These are phyloP conservation scores for Sinocyclocheilus anshuiensis DNA, from an alignment of 2,113 vertebrate species.

Conservation along the genomic window DNA sequence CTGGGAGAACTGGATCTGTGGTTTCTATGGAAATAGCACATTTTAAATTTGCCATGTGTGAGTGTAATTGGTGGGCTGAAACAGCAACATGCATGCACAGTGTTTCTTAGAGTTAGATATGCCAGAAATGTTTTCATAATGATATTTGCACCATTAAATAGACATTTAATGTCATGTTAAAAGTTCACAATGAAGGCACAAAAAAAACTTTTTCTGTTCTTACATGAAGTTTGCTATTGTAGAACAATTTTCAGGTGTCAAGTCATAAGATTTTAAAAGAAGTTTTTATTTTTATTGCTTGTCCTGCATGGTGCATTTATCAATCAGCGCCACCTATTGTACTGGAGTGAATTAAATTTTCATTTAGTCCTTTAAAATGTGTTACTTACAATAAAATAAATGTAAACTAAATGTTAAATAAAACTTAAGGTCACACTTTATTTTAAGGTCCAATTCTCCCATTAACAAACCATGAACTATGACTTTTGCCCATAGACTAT, in stretches of 20 bases:
- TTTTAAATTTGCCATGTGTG: constrained; percentile 54
- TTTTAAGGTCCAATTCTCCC: too few relatives aligned
- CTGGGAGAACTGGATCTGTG: constrained; percentile 64
- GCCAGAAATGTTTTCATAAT: background rate
- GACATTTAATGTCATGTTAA: background rate
- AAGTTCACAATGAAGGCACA: background rate
- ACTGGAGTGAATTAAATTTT: too few relatives aligned
- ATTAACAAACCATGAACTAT: too few relatives aligned
- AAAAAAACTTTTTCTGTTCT: background rate
- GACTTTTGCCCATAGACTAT: too few relatives aligned
- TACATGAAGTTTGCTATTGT: background rate
- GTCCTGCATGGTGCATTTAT: background rate
- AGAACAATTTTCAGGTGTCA: background rate
- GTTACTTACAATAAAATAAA: too few relatives aligned
- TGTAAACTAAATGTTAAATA: too few relatives aligned
- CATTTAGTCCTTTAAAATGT: too few relatives aligned
- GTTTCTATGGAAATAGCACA: constrained; percentile 67
- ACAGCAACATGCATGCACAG: background rate
- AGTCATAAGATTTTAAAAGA: background rate
- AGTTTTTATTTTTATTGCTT: background rate
- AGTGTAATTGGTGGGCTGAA: background rate
- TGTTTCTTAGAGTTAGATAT: constrained; percentile 9
- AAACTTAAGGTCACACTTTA: too few relatives aligned
- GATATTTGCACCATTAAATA: background rate
- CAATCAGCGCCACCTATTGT: background rate